phyloP scores from a whole-genome alignment of 2,888 invertebrate species.

The Cataglyphis rosenhaueri region DNA sequence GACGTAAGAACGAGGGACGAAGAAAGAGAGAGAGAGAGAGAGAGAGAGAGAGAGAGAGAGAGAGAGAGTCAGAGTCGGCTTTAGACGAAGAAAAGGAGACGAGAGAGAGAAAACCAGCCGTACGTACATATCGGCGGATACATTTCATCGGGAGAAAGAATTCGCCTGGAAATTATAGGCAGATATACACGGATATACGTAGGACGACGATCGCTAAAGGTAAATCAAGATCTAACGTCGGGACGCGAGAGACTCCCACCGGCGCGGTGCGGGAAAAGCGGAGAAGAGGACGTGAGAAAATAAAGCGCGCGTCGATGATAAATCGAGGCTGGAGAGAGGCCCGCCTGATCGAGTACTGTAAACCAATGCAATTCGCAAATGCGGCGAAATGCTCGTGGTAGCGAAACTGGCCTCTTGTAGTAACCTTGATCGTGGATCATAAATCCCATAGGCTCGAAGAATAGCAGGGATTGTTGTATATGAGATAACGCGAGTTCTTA shows the following conservation, averaged over 20 bases:
- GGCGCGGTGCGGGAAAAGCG: conserved; percentile 8
- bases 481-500: not conserved
- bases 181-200: conserved; percentile 71
- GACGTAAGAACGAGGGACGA: conserved; percentile 65
- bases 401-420: conserved; percentile 30
- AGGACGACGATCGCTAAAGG: conserved; percentile 61
- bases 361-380: conserved; percentile 36
- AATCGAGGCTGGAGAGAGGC: conserved; percentile 18
- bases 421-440: conserved; percentile 51
- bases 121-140: conserved; percentile 67
- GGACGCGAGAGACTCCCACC: conserved; percentile 26
- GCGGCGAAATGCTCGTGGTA: conserved; percentile 29
- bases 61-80: not conserved
- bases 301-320: conserved; percentile 47
- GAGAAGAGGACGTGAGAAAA: conserved; percentile 50
- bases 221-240: conserved; percentile 53
- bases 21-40: conserved; percentile 54
- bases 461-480: conserved; percentile 22
- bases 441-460: conserved; percentile 27
- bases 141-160: conserved; percentile 69
- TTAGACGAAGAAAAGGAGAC: not conserved
- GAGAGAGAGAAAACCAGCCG: conserved; percentile 34
- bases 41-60: conserved; percentile 48
- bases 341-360: conserved; percentile 10
- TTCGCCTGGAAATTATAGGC: conserved; percentile 70